Evolutionary conservation across 1,140 invertebrate genomes (phyloP).

Genomic region (Pygmarrhopalites habei): DNA sequence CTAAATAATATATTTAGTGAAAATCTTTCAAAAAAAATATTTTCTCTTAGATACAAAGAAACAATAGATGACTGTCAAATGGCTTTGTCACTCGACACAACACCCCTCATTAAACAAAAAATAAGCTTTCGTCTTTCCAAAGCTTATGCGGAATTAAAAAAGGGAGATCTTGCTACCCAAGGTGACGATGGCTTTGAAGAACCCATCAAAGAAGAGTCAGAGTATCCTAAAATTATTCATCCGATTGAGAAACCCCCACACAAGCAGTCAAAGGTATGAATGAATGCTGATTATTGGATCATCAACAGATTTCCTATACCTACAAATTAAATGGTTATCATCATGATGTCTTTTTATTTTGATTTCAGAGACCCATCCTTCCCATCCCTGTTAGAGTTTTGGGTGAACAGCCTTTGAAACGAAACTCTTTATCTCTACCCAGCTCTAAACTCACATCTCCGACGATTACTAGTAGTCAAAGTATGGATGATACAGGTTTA

Average conservation of each 20-base stretch:
- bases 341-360: too few relatives aligned
- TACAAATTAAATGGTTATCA: too few relatives aligned
- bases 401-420: neutral
- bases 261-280: conserved; percentile 52
- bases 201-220: conserved; percentile 15
- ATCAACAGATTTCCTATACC: neutral
- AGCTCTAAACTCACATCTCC: neutral
- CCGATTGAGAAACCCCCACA: conserved; percentile 56
- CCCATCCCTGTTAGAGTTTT: conserved; percentile 1
- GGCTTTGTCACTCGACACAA: conserved; percentile 61
- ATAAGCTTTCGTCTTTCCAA: conserved; percentile 66
- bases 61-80: conserved; percentile 68
- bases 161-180: neutral
- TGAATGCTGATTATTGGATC: too few relatives aligned
- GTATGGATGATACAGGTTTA: neutral
- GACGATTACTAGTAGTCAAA: neutral
- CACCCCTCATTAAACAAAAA: conserved; percentile 62
- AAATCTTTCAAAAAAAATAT: too few relatives aligned
- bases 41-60: conserved; percentile 55
- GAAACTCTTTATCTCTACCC: neutral
- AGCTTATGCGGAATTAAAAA: conserved; percentile 53
- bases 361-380: neutral
- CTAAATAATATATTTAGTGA: too few relatives aligned
- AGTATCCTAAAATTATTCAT: conserved; percentile 47
- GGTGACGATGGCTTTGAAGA: too few relatives aligned